Conservation (phyloP, 37 sponge, comb jelly and placozoan genomes). For the Agelas oroides region DNA sequence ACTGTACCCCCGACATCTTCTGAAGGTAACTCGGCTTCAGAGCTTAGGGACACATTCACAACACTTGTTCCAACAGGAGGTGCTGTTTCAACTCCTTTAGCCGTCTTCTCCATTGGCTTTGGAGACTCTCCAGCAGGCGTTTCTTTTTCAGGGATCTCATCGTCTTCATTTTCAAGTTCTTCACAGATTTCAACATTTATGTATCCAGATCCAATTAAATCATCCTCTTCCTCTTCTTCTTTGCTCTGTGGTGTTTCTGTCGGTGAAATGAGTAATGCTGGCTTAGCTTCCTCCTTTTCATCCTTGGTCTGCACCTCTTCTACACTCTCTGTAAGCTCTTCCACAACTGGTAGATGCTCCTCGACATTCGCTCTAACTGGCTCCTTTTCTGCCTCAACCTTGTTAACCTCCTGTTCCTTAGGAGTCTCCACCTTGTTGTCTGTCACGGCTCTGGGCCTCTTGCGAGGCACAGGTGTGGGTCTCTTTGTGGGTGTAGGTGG, state of each 20-base stretch:
- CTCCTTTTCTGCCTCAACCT: slow-evolving; percentile 12
- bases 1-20: too few species aligned
- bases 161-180: neutral
- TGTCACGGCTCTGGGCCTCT: neutral
- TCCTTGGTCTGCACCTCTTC: neutral
- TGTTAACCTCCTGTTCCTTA: neutral
- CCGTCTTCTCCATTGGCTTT: too few species aligned
- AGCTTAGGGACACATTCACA: too few species aligned
- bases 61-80: too few species aligned
- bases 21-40: too few species aligned
- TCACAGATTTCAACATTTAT: too few species aligned
- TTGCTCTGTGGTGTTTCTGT: neutral
- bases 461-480: slow-evolving; percentile 16
- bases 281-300: too few species aligned
- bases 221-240: neutral
- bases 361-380: neutral
- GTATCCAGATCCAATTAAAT: neutral
- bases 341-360: neutral
- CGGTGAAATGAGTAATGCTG: too few species aligned
- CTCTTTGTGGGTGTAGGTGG: neutral
- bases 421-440: neutral
- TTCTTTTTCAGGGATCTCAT: neutral
- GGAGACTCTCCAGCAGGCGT: neutral
- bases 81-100: too few species aligned
- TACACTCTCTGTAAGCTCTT: neutral